A percentile compares a stretch with the other conserved stretches of the same genome.
These are phyloP conservation scores for Cantharis nigra DNA, from an alignment of 2,888 invertebrate genomes.

Conservation along the genomic window DNA sequence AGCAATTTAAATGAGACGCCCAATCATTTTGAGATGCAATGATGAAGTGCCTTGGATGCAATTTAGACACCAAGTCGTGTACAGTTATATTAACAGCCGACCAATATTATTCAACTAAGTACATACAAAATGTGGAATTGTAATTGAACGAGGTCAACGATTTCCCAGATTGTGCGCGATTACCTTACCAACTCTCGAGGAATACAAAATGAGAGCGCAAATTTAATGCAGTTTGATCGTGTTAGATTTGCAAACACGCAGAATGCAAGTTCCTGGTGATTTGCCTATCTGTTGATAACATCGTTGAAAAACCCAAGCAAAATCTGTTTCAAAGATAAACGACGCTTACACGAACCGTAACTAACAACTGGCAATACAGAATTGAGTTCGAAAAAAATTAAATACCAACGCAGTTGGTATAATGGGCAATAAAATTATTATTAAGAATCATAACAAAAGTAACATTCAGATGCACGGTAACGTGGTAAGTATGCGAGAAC, in stretches of 20 bases:
- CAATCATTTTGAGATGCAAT: conserved; percentile 29
- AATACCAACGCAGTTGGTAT: not conserved
- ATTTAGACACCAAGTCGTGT: conserved; percentile 31
- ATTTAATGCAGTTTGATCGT: conserved; percentile 31
- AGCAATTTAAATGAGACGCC: conserved; percentile 24
- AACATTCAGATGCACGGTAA: not conserved
- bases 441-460: not conserved
- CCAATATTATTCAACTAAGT: conserved; percentile 33
- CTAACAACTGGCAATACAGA: not conserved
- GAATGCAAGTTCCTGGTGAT: conserved; percentile 22
- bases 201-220: conserved; percentile 31
- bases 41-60: conserved; percentile 30
- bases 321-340: not conserved
- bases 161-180: conserved; percentile 38
- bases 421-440: not conserved
- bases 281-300: conserved; percentile 25
- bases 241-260: conserved; percentile 30
- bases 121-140: conserved; percentile 33
- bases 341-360: not conserved
- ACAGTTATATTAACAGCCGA: conserved; percentile 36
- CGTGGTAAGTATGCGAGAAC: not conserved
- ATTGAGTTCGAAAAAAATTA: not conserved
- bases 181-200: conserved; percentile 26
- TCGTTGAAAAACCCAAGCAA: conserved; percentile 10
- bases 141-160: conserved; percentile 37